Base-by-base conservation (phyloP, 2,888 invertebrate species). In the Tanypteryx hageni region DNA sequence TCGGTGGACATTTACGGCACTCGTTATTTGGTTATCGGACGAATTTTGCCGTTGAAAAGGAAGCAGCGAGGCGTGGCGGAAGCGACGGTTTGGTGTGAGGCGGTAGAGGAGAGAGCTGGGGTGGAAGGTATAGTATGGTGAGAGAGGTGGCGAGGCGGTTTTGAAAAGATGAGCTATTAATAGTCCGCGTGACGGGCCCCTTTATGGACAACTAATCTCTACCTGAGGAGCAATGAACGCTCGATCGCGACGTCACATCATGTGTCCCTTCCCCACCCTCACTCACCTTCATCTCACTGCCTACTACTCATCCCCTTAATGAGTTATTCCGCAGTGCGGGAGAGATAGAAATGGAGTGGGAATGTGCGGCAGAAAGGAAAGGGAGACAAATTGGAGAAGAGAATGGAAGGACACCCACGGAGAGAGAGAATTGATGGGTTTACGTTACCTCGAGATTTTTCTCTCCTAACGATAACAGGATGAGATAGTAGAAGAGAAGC, bases 81-180 rank as follows among this genome's bases (percentile, higher is more conserved):
- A 44, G 5, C 44, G 44, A 44, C 44, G 44, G 44, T 44, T 44
- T 44, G 1, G 44, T 5, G 44, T 44, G 44, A 44, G 44, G 44
- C 1, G 1, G n/a, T n/a, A n/a, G n/a, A n/a, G n/a, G n/a, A n/a
- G n/a, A n/a, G n/a, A n/a, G n/a, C n/a, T n/a, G n/a, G n/a, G n/a
- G 44, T 44, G 1, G 44, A 44, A 44, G 44, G 44, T 1, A 44
- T 44, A 44, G 44, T 44, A 5, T 44, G 44, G 44, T 44, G 44
- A 5, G 44, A 44, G 44, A 44, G 44, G 44, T 44, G 44, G 44
- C 44, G 44, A 44, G 44, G 44, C 44, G 44, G 5, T 44, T 18
- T 64, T 64, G 64, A 68, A 68, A 68, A 68, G 68, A 68, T 68
- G 68, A n/a, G 68, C n/a, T 3, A 68, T 68, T 68, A 68, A 68